Percentiles rank a stretch among this genome's conserved stretches.
Conservation (phyloP, 2,797 vertebrate species). For the Australoheros facetus region DNA sequence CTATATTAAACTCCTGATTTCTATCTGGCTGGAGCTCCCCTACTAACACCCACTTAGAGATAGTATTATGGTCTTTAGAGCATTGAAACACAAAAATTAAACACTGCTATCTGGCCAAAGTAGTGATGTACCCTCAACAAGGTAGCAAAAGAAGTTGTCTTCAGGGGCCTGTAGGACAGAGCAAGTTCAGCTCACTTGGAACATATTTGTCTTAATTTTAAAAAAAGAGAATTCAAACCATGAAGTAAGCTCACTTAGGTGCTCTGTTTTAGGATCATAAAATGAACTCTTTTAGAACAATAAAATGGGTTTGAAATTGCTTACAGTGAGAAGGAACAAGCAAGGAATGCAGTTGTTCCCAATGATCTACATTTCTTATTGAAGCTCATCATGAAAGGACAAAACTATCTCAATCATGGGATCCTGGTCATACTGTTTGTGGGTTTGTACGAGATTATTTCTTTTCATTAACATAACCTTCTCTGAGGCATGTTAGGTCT, state of each 20-base stretch:
- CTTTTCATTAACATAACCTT: background rate
- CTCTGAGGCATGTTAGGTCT: background rate
- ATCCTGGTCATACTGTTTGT: background rate
- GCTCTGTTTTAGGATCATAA: no score
- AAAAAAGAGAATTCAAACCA: no score
- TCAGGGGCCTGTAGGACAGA: background rate
- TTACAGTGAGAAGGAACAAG: no score
- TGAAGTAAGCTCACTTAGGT: no score
- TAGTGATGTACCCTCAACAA: background rate
- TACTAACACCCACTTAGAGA: slow-evolving; percentile 20
- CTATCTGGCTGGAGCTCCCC: background rate
- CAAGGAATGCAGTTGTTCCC: no score
- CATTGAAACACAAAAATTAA: slow-evolving; percentile 12
- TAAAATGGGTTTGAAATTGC: no score
- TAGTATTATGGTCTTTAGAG: slow-evolving; percentile 2
- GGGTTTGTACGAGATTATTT: no score
- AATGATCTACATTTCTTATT: no score
- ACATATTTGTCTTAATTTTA: no score
- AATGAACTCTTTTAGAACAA: no score
- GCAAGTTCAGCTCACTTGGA: no score
- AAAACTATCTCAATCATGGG: background rate
- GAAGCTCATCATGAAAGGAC: background rate
- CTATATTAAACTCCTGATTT: background rate
- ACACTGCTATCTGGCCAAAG: background rate
- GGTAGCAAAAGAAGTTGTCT: background rate